A percentile compares a stretch with the other conserved stretches of the same genome.
These are phyloP conservation scores for Pantherophis alleghaniensis DNA, from an alignment of 2,797 vertebrate genomes.

Conservation along the genomic window DNA sequence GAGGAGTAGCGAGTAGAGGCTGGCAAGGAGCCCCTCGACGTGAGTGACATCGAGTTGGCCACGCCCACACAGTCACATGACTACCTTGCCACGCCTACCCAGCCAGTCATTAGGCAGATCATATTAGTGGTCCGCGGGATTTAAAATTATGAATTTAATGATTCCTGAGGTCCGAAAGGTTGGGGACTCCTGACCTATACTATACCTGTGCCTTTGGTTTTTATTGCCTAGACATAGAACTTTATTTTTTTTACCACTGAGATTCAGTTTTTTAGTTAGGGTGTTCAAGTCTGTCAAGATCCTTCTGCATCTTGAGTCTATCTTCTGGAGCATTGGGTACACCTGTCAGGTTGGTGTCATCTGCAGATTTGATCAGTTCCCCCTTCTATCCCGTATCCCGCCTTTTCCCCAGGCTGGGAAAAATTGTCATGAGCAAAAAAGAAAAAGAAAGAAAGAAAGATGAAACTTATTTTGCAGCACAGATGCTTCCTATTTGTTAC, in stretches of 20 bases:
- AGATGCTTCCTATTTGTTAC: not conserved
- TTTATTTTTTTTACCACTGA: not conserved
- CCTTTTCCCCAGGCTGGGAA: not conserved
- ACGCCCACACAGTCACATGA: no score
- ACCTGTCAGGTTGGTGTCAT: not conserved
- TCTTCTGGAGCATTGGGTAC: not conserved
- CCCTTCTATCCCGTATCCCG: not conserved
- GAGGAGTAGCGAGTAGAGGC: no score
- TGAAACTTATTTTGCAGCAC: not conserved
- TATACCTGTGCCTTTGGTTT: no score
- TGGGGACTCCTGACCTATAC: no score
- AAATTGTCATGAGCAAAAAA: not conserved
- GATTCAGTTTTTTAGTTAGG: not conserved
- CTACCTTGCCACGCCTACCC: no score
- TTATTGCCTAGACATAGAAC: no score
- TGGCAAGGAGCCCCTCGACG: no score
- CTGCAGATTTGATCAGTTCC: not conserved
- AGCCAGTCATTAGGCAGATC: no score
- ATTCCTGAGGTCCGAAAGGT: no score
- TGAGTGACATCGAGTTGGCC: no score
- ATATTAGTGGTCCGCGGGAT: no score
- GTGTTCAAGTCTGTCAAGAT: not conserved
- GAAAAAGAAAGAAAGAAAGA: not conserved
- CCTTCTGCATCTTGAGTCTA: not conserved
- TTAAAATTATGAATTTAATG: no score